Percentiles rank a stretch among this genome's conserved stretches.
Evolutionary conservation across 2,797 vertebrate genomes (phyloP).

Genomic region (Spinibarbus caldwelli): DNA sequence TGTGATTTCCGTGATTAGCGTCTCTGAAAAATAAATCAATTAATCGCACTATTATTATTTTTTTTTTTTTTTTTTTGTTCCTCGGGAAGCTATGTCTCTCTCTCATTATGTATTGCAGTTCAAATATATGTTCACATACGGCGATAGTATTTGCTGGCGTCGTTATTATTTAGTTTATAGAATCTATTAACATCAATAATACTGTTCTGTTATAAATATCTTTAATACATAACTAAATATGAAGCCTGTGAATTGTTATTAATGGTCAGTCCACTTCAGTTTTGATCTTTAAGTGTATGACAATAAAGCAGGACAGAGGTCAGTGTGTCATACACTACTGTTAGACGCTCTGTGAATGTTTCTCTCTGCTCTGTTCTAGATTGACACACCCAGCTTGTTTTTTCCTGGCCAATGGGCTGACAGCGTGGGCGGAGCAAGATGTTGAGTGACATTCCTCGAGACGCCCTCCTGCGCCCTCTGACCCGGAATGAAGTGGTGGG

Average conservation of each 20-base stretch:
- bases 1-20: neutral
- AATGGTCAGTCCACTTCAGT: neutral
- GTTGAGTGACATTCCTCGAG: slow-evolving; percentile 78
- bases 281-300: too few relatives aligned
- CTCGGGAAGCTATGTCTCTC: neutral
- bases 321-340: neutral
- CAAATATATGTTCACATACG: neutral
- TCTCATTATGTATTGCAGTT: neutral
- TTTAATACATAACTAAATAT: neutral
- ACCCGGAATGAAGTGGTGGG: slow-evolving; percentile 80
- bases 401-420: slow-evolving; percentile 71
- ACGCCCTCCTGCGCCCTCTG: slow-evolving; percentile 78
- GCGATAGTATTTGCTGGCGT: neutral
- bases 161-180: neutral
- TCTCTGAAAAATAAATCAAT: neutral
- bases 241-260: neutral
- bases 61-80: too few relatives aligned
- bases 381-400: neutral
- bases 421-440: slow-evolving; percentile 67
- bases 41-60: neutral
- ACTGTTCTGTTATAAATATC: neutral
- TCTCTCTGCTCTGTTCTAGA: neutral
- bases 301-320: neutral
- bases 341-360: neutral
- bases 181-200: neutral